phyloP scores from a whole-genome alignment of 2,113 vertebrate species.

The Pituophis catenifer region DNA sequence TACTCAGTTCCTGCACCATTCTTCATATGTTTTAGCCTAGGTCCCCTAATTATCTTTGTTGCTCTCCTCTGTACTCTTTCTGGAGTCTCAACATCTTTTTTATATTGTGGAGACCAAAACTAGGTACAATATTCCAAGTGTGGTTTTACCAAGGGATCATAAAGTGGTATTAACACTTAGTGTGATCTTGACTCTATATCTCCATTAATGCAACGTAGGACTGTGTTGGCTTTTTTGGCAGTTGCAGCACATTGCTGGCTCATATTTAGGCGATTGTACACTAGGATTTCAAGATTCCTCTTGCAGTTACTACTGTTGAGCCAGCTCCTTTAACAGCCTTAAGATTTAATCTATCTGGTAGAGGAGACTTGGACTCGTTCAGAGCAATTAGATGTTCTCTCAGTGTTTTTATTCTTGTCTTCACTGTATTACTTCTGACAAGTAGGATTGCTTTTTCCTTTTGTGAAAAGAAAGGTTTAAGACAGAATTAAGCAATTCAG shows the following conservation, averaged over 20 bases:
- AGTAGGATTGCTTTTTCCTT: not conserved
- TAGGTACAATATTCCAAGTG: not conserved
- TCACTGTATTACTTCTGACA: not conserved
- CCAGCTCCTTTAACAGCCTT: not conserved
- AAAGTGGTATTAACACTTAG: not conserved
- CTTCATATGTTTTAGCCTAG: not conserved
- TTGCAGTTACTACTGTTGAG: not conserved
- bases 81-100: not conserved
- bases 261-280: too few relatives aligned
- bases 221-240: not conserved
- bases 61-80: not conserved
- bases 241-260: not conserved
- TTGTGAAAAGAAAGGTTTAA: not conserved
- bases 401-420: not conserved
- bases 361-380: not conserved
- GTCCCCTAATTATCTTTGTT: not conserved
- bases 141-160: not conserved
- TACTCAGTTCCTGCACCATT: not conserved
- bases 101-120: not conserved
- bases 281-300: not conserved
- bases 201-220: not conserved
- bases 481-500: not conserved
- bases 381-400: not conserved
- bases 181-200: not conserved
- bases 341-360: not conserved